phyloP scores from a whole-genome alignment of 2,888 invertebrate species.

The Standfussiana lucernea region DNA sequence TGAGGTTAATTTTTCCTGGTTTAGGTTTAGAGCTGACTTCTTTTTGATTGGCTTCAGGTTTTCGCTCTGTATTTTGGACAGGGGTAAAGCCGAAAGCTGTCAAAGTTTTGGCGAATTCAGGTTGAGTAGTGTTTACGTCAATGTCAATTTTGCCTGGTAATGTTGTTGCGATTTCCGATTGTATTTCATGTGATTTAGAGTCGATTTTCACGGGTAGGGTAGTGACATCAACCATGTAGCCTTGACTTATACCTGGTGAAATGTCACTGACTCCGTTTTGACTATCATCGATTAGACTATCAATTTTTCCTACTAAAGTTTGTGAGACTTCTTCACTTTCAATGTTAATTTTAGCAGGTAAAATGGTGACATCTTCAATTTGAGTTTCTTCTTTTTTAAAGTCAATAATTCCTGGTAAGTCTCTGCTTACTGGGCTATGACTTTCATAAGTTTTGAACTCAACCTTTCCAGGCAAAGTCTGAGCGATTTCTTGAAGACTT shows the following conservation, averaged over 20 bases:
- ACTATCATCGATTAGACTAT: background rate
- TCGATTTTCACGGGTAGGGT: background rate
- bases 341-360: slow-evolving; percentile 28
- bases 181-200: slow-evolving; percentile 27
- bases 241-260: background rate
- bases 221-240: background rate
- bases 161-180: slow-evolving; percentile 2
- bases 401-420: slow-evolving; percentile 40
- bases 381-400: slow-evolving; percentile 12
- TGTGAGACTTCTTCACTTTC: background rate
- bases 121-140: background rate
- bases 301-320: background rate
- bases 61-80: slow-evolving; percentile 13
- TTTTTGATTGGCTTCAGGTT: slow-evolving; percentile 7
- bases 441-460: slow-evolving; percentile 17
- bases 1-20: slow-evolving; percentile 61
- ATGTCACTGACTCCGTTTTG: background rate
- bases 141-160: slow-evolving; percentile 19
- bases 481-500: slow-evolving; percentile 43
- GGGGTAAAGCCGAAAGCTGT: slow-evolving; percentile 28
- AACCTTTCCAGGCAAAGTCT: slow-evolving; percentile 34
- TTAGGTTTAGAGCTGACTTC: slow-evolving; percentile 28
- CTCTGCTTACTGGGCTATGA: slow-evolving; percentile 44
- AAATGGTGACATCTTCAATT: background rate
- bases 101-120: slow-evolving; percentile 30